These are phyloP conservation scores for Argyrosomus regius DNA, from an alignment of 2,797 vertebrate genomes.

Conservation along the genomic window DNA sequence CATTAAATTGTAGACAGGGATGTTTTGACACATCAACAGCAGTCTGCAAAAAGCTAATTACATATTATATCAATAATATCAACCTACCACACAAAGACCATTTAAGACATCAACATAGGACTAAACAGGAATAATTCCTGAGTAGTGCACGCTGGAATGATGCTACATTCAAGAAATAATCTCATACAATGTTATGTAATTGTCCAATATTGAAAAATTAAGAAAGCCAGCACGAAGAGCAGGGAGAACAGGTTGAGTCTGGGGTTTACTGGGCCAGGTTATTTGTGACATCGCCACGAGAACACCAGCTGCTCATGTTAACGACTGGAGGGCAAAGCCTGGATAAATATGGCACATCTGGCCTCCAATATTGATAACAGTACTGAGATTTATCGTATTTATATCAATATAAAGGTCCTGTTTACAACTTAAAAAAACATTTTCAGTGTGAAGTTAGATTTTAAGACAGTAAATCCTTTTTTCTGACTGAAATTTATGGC, in stretches of 20 bases:
- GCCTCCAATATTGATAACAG: conserved; percentile 13
- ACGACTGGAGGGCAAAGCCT: not conserved
- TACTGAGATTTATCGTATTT: not conserved
- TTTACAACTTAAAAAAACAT: not conserved
- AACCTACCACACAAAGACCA: conserved; percentile 8
- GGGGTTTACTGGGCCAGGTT: not conserved
- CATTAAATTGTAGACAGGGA: conserved; percentile 7
- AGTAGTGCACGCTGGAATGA: conserved; percentile 19
- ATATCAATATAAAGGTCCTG: conserved; percentile 14
- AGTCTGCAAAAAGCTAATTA: conserved; percentile 33
- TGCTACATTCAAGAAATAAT: conserved; percentile 37
- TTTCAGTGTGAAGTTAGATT: conserved; percentile 20
- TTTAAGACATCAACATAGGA: conserved; percentile 1
- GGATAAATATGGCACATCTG: conserved; percentile 43
- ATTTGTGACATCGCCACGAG: not conserved
- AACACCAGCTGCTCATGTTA: conserved; percentile 10
- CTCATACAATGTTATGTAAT: conserved; percentile 15
- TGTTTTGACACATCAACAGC: conserved; percentile 22
- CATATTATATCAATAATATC: conserved; percentile 15
- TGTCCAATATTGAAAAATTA: not conserved
- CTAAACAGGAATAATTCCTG: conserved; percentile 7
- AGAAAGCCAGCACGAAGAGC: conserved; percentile 14
- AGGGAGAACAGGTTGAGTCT: not conserved
- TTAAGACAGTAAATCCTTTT: conserved; percentile 20
- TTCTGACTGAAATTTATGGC: conserved; percentile 17